Percentiles rank a stretch among this genome's conserved stretches.
Conservation (phyloP, 2,113 vertebrate species). For the Rhabdornis inornatus region DNA sequence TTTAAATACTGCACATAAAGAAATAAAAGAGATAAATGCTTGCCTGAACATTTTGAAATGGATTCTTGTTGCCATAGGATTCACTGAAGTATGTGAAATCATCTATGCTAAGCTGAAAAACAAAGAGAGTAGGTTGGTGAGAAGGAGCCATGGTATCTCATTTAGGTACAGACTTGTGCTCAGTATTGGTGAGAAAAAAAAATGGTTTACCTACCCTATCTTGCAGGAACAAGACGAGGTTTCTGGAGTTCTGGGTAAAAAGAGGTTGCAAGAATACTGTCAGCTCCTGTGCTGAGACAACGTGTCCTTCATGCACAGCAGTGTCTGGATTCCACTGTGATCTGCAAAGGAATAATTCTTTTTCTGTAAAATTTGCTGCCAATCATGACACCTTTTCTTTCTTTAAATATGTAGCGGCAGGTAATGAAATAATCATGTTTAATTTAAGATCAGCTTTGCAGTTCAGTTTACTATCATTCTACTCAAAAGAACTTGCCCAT, state of each 20-base stretch:
- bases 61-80: constrained; percentile 43
- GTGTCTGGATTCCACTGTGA: constrained; percentile 39
- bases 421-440: neutral
- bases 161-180: neutral
- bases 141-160: neutral
- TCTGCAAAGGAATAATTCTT: constrained; percentile 33
- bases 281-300: constrained; percentile 31
- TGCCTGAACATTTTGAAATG: constrained; percentile 69
- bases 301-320: constrained; percentile 30
- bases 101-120: constrained; percentile 63
- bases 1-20: neutral
- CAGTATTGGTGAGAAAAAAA: neutral
- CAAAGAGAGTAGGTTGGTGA: constrained; percentile 7
- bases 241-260: constrained; percentile 16
- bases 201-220: neutral
- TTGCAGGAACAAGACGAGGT: constrained; percentile 59
- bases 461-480: neutral
- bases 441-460: neutral
- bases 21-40: constrained; percentile 28
- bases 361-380: neutral
- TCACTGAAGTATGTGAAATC: constrained; percentile 62
- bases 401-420: neutral
- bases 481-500: neutral
- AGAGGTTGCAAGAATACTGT: neutral
- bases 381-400: neutral